Base-by-base conservation (phyloP, 1,140 invertebrate species). In the Rhyzopertha dominica region DNA sequence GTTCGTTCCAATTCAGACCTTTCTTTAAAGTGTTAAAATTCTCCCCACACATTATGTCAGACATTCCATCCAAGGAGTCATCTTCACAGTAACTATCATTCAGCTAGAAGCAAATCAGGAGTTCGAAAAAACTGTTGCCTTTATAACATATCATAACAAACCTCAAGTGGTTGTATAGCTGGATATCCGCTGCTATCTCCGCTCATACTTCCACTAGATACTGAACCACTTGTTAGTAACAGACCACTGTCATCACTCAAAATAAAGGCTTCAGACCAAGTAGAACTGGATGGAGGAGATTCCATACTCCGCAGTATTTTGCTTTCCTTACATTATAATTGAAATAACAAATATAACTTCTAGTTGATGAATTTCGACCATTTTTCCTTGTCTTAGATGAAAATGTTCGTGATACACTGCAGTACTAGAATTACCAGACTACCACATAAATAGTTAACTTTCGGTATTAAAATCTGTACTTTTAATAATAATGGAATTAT, bases 11-110 rank as follows among this genome's bases (percentile, higher is more conserved):
- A 30, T 73, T 73, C 14, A 82, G 82, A 17, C 80, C 82, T 68
- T 87, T 87, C 57, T 87, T 87, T 40, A 87, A 69, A 5, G 84
- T 87, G 59, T 86, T 86, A 59, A 85, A 87, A 61, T 85, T 84
- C 65, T 86, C 83, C 18, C 80, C 79, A 54, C 81, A 82, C 74
- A 85, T 85, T 20, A 73, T 70, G 54, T 80, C 77, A 4, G 78
- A 80, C 61, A 79, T 80, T 41, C 73, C 73, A 68, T 79, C 78
- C 51, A 81, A 72, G 14, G 78, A 81, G 62, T 81, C 78, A 53
- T 74, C 68, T 51, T 82, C 80, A 57, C 78, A 77, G 53, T 82
- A 80, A 56, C 79, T 82, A 56, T 82, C 79, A 30, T 39, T 13
- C 5, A 40, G 4, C 10, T 29, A 13, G 16, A 5, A 26, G 20